These are phyloP conservation scores for Cynodonichthys magdalenae DNA, from an alignment of 2,797 vertebrate genomes.

Conservation along the genomic window DNA sequence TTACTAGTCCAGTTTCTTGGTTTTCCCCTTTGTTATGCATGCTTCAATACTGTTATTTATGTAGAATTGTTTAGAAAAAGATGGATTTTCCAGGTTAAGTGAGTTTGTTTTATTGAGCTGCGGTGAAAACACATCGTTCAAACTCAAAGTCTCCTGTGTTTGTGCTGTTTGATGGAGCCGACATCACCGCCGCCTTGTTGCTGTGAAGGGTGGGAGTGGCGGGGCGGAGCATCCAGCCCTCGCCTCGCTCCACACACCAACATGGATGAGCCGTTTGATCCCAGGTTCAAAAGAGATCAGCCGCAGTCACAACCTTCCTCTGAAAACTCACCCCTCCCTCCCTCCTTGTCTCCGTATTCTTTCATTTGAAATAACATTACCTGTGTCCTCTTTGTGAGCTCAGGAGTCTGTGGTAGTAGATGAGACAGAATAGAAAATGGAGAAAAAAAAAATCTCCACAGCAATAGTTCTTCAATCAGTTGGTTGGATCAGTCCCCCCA, in stretches of 20 bases:
- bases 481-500: slow-evolving; percentile 20
- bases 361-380: slow-evolving; percentile 67
- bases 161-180: slow-evolving; percentile 35
- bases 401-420: slow-evolving; percentile 36
- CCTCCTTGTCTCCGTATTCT: slow-evolving; percentile 23
- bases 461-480: slow-evolving; percentile 17
- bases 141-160: slow-evolving; percentile 19
- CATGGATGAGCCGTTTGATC: slow-evolving; percentile 62
- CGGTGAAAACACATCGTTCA: slow-evolving; percentile 6
- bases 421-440: slow-evolving; percentile 64
- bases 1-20: too few relatives aligned
- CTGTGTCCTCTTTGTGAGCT: slow-evolving; percentile 53
- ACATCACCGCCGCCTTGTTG: slow-evolving; percentile 38
- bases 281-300: slow-evolving; percentile 51
- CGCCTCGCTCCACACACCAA: slow-evolving; percentile 20
- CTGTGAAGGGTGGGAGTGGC: slow-evolving; percentile 47
- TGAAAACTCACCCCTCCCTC: slow-evolving; percentile 27
- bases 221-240: slow-evolving; percentile 29
- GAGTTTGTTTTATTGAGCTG: slow-evolving; percentile 5
- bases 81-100: not conserved
- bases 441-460: slow-evolving; percentile 32
- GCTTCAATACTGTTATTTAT: not conserved
- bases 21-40: too few relatives aligned
- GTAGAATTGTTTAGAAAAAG: not conserved
- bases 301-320: slow-evolving; percentile 21